Percentiles rank a stretch among this genome's conserved stretches.
Conservation (phyloP, 2,113 vertebrate genomes). For the Meriones unguiculatus region DNA sequence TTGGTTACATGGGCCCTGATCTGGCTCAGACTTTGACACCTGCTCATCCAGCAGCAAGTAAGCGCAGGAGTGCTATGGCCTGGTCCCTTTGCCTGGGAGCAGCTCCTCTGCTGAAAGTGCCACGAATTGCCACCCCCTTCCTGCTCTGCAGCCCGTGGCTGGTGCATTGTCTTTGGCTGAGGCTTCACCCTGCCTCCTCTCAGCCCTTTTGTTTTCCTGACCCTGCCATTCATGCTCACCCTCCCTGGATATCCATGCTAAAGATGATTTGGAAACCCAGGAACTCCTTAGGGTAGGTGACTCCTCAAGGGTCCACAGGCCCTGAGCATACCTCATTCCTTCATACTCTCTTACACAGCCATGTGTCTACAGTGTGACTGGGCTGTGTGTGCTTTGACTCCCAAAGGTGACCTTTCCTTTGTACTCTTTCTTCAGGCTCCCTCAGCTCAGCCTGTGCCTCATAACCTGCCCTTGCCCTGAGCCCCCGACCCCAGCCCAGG, state of each 20-base stretch:
- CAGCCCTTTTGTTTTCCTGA: not conserved
- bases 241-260: not conserved
- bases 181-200: not conserved
- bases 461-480: not conserved
- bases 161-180: not conserved
- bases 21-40: not conserved
- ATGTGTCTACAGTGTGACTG: not conserved
- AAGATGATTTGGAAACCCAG: not conserved
- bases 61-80: not conserved
- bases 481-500: not conserved
- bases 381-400: not conserved
- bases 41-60: not conserved
- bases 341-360: not conserved
- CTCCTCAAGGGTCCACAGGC: not conserved
- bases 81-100: not conserved
- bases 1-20: not conserved
- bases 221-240: not conserved
- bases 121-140: not conserved
- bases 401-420: not conserved
- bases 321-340: not conserved
- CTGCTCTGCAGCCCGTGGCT: not conserved
- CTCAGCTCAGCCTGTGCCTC: not conserved
- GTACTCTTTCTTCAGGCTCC: not conserved
- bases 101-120: not conserved
- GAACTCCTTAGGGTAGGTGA: not conserved